These are phyloP conservation scores for Cryptoblepharus egeriae DNA, from an alignment of 2,797 vertebrate species.

Conservation along the genomic window DNA sequence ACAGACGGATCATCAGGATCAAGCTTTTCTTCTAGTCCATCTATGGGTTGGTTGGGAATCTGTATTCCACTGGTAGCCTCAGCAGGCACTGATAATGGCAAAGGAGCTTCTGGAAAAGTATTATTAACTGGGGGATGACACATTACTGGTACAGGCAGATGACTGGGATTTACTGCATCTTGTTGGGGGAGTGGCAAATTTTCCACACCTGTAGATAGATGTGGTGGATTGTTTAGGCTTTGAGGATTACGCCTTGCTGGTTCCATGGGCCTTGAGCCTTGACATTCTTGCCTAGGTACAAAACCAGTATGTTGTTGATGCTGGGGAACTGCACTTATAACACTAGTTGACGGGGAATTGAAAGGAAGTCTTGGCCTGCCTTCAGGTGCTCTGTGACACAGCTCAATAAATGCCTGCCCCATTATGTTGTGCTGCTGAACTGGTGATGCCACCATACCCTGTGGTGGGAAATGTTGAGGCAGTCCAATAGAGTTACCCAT, in stretches of 20 bases:
- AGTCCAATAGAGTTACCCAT: constrained; percentile 78
- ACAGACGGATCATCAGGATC: constrained; percentile 93
- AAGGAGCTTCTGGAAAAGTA: constrained; percentile 77
- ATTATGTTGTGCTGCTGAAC: constrained; percentile 95
- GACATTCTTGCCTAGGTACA: constrained; percentile 82
- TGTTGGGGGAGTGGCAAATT: constrained; percentile 83
- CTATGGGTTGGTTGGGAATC: constrained; percentile 67
- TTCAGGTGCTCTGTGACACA: constrained; percentile 91
- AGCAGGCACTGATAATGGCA: constrained; percentile 72
- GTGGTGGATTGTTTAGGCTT: constrained; percentile 75
- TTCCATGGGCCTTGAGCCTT: constrained; percentile 84
- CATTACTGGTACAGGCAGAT: constrained; percentile 81
- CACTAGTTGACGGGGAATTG: constrained; percentile 69
- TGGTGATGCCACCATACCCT: constrained; percentile 85
- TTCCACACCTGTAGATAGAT: constrained; percentile 84
- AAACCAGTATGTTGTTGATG: constrained; percentile 81
- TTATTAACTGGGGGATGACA: constrained; percentile 85
- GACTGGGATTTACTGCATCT: constrained; percentile 76
- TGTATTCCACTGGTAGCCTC: constrained; percentile 74
- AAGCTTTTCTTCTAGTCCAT: constrained; percentile 89
- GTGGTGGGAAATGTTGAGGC: constrained; percentile 86
- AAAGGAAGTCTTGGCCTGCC: constrained; percentile 87
- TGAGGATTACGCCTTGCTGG: constrained; percentile 76
- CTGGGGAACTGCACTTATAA: constrained; percentile 79
- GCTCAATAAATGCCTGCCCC: constrained; percentile 95